Base-by-base conservation (phyloP, 2,888 invertebrate species). In the Machimus atricapillus region DNA sequence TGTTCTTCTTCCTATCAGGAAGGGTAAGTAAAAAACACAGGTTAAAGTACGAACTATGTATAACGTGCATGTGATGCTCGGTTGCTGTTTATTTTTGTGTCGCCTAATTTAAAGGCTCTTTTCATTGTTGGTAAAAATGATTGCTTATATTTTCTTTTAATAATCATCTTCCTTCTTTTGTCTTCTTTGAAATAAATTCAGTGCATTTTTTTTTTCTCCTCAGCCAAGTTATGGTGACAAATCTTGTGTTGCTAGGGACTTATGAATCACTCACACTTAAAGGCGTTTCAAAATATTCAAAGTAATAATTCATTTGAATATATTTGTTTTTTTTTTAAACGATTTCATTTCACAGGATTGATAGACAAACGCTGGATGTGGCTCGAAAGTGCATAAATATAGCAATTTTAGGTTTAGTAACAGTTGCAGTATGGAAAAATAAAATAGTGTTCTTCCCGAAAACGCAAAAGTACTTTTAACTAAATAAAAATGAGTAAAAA, bases 1-100 rank as follows among this genome's bases (percentile, higher is more conserved):
- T 90, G 94, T 1, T 91, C 93, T 73, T 95, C 95, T 0, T 88
- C 91, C 0, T 93, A 94, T 88, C 90, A 90, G 43, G 89, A 90
- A 23, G 94, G 94, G 95, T 95, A 91, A 93, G 90, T 85, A 76
- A 82, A 85, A 79, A 66, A 87, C 58, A 12, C 3, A 27, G 34
- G 3, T 56, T 81, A 56, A 27, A 23, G 8, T 31, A 9, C 14
- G 1, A 78, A 5, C 14, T 19, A n/a, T n/a, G n/a, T n/a, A 19
- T 46, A 66, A 23, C 12, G 9, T 66, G 23, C 8, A 66, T 27
- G 3, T 4, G 27, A 0, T 12, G 12, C 27, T 7, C 0, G 2
- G 2, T 34, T 34, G 4, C 4, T 4, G 34, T 2, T 4, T 7
- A 34, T 34, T 6, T 34, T 34, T 6, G 7, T 34, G 0, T 34